phyloP scores from a whole-genome alignment of 2,888 invertebrate species.

The Carpatolechia fugitivella region DNA sequence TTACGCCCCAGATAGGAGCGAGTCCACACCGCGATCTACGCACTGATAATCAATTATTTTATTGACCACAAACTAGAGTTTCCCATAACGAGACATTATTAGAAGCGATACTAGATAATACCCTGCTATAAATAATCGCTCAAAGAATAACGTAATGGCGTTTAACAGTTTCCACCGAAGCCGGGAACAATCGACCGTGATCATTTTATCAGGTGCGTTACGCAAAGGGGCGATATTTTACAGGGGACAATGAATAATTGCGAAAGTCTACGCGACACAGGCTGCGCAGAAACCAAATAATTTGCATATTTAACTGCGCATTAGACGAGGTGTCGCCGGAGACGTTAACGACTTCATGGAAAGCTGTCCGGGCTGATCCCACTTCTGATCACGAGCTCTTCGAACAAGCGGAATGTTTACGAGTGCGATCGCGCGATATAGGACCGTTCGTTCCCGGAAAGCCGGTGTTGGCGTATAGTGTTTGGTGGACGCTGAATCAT shows the following conservation, averaged over 20 bases:
- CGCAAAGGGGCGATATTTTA: conserved; percentile 34
- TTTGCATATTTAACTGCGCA: conserved; percentile 50
- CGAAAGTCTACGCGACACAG: conserved; percentile 27
- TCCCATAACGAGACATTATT: conserved; percentile 40
- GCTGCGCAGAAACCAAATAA: conserved; percentile 25
- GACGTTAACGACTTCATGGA: conserved; percentile 52
- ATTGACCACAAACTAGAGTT: conserved; percentile 40
- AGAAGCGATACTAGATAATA: conserved; percentile 30
- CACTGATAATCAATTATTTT: conserved; percentile 43
- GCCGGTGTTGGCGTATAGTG: conserved; percentile 18
- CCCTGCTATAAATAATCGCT: conserved; percentile 27
- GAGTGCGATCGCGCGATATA: conserved; percentile 33
- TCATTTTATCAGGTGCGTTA: conserved; percentile 32
- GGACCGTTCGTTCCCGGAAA: conserved; percentile 15
- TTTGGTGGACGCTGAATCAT: conserved; percentile 31
- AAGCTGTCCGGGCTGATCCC: conserved; percentile 30
- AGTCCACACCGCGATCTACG: conserved; percentile 34
- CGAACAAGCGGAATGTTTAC: conserved; percentile 33
- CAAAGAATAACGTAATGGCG: conserved; percentile 28
- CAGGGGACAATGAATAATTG: conserved; percentile 36
- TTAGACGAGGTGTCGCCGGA: conserved; percentile 52
- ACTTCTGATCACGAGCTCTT: conserved; percentile 39
- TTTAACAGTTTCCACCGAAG: conserved; percentile 27
- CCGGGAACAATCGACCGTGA: conserved; percentile 30
- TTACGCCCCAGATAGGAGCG: conserved; percentile 57